These are phyloP conservation scores for Liolophura sinensis DNA, from an alignment of 1,140 invertebrate species.

Conservation along the genomic window DNA sequence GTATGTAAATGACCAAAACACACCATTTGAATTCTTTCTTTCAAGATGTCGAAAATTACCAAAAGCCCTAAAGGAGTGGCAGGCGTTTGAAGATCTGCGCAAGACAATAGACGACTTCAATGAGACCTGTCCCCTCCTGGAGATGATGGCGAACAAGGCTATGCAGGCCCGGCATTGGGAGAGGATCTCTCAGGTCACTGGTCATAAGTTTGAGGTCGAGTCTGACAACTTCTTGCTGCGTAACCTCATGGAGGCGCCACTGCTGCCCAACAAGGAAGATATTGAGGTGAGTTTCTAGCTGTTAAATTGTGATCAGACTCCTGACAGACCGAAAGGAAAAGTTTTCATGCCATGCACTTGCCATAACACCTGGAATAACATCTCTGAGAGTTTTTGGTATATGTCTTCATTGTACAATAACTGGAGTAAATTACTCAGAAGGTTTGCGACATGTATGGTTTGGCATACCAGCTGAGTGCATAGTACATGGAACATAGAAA, in stretches of 20 bases:
- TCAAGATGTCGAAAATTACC: constrained; percentile 75
- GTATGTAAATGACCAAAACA: not conserved
- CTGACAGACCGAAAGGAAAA: too few species aligned
- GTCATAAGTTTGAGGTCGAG: constrained; percentile 88
- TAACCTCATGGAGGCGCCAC: constrained; percentile 91
- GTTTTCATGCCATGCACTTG: too few species aligned
- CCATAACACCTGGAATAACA: too few species aligned
- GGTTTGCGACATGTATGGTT: too few species aligned
- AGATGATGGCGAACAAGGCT: constrained; percentile 96
- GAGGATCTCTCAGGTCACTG: constrained; percentile 88
- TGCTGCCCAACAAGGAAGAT: constrained; percentile 92
- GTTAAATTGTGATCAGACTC: too few species aligned
- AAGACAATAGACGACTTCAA: constrained; percentile 98
- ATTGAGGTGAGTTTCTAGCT: constrained; percentile 73
- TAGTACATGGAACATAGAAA: too few species aligned
- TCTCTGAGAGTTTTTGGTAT: too few species aligned
- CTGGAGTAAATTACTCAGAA: too few species aligned
- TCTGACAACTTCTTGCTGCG: constrained; percentile 93
- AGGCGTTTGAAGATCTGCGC: constrained; percentile 92
- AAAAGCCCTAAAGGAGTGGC: constrained; percentile 96
- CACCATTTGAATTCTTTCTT: constrained; percentile 1
- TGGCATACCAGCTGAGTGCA: too few species aligned
- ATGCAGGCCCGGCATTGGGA: constrained; percentile 98
- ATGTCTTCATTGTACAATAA: too few species aligned
- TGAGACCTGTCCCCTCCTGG: constrained; percentile 93